These are phyloP conservation scores for Oncorhynchus mykiss DNA, from an alignment of 2,113 vertebrate species.

Conservation along the genomic window DNA sequence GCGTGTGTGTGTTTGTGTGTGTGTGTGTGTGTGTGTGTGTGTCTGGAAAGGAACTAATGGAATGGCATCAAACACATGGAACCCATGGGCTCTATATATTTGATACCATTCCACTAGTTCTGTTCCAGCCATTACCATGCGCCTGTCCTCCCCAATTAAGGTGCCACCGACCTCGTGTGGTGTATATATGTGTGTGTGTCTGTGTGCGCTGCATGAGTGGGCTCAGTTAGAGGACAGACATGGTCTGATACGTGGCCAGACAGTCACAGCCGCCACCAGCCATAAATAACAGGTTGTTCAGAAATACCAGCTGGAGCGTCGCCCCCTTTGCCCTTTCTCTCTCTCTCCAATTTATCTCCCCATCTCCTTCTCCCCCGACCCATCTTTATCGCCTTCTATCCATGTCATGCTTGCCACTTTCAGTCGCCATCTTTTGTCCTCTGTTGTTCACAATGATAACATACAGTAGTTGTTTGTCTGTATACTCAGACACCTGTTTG, in stretches of 20 bases:
- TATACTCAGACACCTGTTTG: conserved; percentile 12
- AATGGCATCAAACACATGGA: no score
- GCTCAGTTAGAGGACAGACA: conserved; percentile 23
- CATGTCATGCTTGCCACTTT: neutral
- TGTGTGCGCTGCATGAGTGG: conserved; percentile 9
- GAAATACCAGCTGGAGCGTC: conserved; percentile 20
- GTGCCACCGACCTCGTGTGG: no score
- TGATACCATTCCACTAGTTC: no score
- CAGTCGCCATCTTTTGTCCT: neutral
- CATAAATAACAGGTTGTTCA: conserved; percentile 46
- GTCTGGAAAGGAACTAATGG: no score
- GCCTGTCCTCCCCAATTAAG: no score
- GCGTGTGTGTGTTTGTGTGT: neutral
- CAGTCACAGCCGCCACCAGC: conserved; percentile 15
- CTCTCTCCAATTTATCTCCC: conserved; percentile 13
- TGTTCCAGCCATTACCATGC: no score
- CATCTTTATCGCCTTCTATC: neutral
- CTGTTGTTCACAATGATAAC: conserved; percentile 20
- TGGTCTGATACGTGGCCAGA: conserved; percentile 22
- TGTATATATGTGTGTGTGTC: conserved; percentile 11
- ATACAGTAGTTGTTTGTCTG: conserved; percentile 6
- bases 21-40: neutral
- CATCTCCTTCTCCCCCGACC: neutral
- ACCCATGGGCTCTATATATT: no score
- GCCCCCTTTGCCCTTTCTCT: conserved; percentile 2